A percentile compares a stretch with the other conserved stretches of the same genome.
Conservation (phyloP, 2,797 vertebrate species). For the Falco naumanni region DNA sequence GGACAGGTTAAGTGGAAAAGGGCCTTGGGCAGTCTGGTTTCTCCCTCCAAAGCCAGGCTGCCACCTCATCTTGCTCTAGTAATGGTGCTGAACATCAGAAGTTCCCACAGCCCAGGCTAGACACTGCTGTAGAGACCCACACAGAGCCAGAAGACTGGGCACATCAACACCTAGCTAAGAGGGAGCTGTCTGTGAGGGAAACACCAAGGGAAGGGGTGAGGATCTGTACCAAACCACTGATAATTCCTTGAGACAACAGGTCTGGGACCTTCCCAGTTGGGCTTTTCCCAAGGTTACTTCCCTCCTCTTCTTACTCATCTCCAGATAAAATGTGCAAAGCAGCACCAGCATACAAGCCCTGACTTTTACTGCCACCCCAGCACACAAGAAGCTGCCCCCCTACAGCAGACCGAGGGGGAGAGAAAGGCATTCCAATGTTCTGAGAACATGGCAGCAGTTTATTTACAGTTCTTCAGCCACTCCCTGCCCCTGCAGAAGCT, state of each 20-base stretch:
- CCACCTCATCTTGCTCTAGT: not conserved
- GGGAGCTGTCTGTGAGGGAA: not conserved
- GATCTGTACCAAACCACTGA: not conserved
- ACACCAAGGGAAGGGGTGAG: not conserved
- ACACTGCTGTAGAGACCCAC: not conserved
- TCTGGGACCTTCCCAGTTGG: not conserved
- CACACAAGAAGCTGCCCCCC: not conserved
- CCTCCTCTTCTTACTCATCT: not conserved
- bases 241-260: not conserved
- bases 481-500: not conserved
- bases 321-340: not conserved
- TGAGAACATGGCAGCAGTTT: conserved; percentile 7
- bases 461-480: conserved; percentile 27
- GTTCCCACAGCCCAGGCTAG: not conserved
- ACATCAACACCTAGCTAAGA: not conserved
- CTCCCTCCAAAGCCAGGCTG: not conserved
- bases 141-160: not conserved
- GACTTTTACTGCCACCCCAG: not conserved
- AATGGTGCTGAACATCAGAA: not conserved
- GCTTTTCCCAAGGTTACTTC: not conserved
- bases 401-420: not conserved
- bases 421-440: not conserved
- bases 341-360: not conserved
- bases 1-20: not conserved
- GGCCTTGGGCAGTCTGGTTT: not conserved